Base-by-base conservation (phyloP, 2,888 invertebrate species). In the Hedychridium roseum region DNA sequence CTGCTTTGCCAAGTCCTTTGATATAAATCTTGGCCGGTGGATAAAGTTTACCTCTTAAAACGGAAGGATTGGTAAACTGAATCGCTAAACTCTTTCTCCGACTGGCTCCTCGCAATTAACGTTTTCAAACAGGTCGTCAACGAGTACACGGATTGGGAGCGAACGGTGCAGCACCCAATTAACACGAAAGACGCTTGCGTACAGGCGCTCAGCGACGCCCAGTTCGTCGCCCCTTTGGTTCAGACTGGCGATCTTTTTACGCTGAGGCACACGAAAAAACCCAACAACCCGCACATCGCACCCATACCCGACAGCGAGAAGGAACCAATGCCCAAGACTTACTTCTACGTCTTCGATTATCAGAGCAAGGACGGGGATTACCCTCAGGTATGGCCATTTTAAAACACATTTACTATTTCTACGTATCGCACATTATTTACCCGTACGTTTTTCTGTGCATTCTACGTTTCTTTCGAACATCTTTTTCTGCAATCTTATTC, bases 81-180 rank as follows among this genome's bases (percentile, higher is more conserved):
- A n/a, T n/a, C n/a, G n/a, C n/a, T n/a, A n/a, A n/a, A n/a, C n/a
- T n/a, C n/a, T n/a, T n/a, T n/a, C n/a, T n/a, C n/a, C n/a, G n/a
- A n/a, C n/a, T n/a, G n/a, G n/a, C n/a, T n/a, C n/a, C n/a, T n/a
- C n/a, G n/a, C n/a, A n/a, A n/a, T n/a, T n/a, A n/a, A n/a, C n/a
- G n/a, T n/a, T n/a, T n/a, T n/a, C n/a, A n/a, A n/a, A 14, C 36
- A 64, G 77, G 69, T 76, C 46, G 91, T 94, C 62, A 97, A 97
- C 79, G 97, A 97, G 74, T 98, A 98, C 81, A 97, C 97, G 48
- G 96, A 97, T 80, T 98, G 97, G 97, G 94, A 94, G 79, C 84
- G 90, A 78, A 93, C 93, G 67, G 91, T 92, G 20, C 86, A 92
- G 80, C 93, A 92, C 79, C 93, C 94, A 35, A 90, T 92, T 65